Percentiles rank a stretch among this genome's conserved stretches.
phyloP scores from a whole-genome alignment of 2,888 invertebrate species.

The Volucella inflata region DNA sequence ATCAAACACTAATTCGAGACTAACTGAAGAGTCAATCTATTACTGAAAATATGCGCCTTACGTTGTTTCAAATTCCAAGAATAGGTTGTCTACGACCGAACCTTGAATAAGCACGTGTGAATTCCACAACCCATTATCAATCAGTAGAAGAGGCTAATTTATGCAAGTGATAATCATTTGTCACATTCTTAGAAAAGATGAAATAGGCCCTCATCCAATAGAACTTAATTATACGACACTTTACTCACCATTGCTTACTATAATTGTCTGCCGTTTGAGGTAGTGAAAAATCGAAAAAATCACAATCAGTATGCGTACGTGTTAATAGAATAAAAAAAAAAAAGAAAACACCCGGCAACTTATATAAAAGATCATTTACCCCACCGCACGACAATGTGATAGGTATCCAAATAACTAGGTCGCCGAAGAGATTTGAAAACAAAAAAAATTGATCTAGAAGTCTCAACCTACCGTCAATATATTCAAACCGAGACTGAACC shows the following conservation, averaged over 20 bases:
- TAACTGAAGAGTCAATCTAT: too few relatives aligned
- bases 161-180: too few relatives aligned
- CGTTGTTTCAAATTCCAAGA: too few relatives aligned
- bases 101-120: too few relatives aligned
- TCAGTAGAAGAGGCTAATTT: too few relatives aligned
- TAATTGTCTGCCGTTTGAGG: slow-evolving; percentile 11
- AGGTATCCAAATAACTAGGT: background rate
- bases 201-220: too few relatives aligned
- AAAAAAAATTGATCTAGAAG: background rate
- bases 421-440: background rate
- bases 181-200: too few relatives aligned
- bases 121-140: too few relatives aligned
- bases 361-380: slow-evolving; percentile 42
- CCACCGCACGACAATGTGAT: slow-evolving; percentile 20
- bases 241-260: slow-evolving; percentile 35
- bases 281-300: slow-evolving; percentile 28
- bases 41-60: too few relatives aligned
- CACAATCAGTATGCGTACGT: slow-evolving; percentile 2
- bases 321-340: too few relatives aligned
- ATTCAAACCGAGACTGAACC: slow-evolving; percentile 50
- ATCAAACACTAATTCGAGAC: too few relatives aligned
- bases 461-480: slow-evolving; percentile 51
- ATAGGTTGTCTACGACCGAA: too few relatives aligned
- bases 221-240: background rate
- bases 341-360: background rate